Conservation (phyloP, 2,888 invertebrate species). For the Xestia ashworthii region DNA sequence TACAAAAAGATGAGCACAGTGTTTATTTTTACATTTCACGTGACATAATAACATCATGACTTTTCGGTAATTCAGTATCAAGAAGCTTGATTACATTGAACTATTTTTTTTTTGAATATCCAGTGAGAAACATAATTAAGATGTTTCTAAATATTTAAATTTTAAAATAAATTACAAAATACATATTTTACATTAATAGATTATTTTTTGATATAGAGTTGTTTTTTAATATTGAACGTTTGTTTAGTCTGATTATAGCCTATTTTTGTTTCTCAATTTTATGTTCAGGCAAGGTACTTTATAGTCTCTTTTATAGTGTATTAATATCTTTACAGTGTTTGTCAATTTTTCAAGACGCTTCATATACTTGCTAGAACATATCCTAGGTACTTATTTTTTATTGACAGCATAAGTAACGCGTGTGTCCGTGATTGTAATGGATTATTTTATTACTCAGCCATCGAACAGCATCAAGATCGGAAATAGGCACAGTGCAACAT, state of each 20-base stretch:
- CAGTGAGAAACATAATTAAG: too few species aligned
- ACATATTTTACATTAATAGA: background rate
- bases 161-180: background rate
- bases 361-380: background rate
- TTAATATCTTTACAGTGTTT: background rate
- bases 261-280: background rate
- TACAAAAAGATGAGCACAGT: slow-evolving; percentile 49
- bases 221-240: background rate
- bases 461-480: background rate
- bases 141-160: background rate
- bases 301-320: background rate
- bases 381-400: too few species aligned
- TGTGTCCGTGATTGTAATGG: background rate
- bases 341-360: background rate
- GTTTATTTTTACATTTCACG: slow-evolving; percentile 45
- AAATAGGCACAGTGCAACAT: slow-evolving; percentile 3
- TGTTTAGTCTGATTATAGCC: background rate
- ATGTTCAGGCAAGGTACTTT: too few species aligned
- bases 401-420: background rate
- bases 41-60: slow-evolving; percentile 28
- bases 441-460: slow-evolving; percentile 11
- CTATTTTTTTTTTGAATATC: background rate
- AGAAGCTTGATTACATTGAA: background rate
- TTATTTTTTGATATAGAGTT: background rate
- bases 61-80: background rate